Evolutionary conservation across 2,797 vertebrate genomes (phyloP).

Genomic region (Emys orbicularis): DNA sequence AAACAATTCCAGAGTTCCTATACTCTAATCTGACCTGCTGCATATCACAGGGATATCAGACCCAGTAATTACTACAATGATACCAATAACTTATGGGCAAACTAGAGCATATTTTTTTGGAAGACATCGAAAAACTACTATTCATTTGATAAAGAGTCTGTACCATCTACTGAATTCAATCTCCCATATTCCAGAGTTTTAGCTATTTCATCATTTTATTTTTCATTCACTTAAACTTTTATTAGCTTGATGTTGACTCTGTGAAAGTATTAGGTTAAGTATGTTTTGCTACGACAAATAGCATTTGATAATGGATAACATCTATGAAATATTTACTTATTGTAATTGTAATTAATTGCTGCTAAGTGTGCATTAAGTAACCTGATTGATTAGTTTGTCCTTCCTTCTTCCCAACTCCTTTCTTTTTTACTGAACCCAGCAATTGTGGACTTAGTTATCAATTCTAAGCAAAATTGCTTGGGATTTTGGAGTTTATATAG

Average conservation of each 20-base stretch:
- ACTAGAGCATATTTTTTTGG: not conserved
- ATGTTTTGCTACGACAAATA: not conserved
- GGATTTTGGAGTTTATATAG: constrained; percentile 33
- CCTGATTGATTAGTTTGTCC: not conserved
- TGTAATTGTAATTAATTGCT: not conserved
- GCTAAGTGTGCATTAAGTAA: not conserved
- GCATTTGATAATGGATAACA: not conserved
- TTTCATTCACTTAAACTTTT: constrained; percentile 36
- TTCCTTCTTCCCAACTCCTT: not conserved
- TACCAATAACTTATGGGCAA: not conserved
- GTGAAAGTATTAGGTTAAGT: constrained; percentile 13
- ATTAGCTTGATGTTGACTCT: not conserved
- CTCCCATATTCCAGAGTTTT: constrained; percentile 14
- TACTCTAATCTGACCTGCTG: not conserved
- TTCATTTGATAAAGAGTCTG: not conserved
- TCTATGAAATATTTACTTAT: constrained; percentile 1
- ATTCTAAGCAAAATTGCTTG: constrained; percentile 34
- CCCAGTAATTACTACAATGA: not conserved
- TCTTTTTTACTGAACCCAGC: not conserved
- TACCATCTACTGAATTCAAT: constrained; percentile 5
- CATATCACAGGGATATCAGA: not conserved
- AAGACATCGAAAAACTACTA: not conserved
- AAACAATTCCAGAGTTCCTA: not conserved
- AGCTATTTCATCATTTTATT: constrained; percentile 11
- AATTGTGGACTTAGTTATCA: not conserved